These are phyloP conservation scores for Menidia beryllina DNA, from an alignment of 2,113 vertebrate species.

Conservation along the genomic window DNA sequence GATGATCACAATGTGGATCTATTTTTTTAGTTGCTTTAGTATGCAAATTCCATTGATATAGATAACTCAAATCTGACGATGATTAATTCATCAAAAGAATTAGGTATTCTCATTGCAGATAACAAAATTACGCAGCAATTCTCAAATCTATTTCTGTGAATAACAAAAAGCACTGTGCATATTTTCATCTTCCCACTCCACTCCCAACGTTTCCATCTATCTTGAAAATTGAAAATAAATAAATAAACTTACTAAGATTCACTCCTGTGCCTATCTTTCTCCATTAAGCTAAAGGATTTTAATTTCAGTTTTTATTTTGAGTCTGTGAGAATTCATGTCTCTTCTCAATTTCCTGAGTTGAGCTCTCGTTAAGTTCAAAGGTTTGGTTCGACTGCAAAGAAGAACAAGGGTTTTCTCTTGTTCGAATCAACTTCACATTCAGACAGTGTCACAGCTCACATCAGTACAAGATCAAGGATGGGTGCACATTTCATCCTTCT, in stretches of 20 bases:
- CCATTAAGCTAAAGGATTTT: neutral
- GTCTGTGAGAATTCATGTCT: neutral
- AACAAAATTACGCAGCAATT: no score
- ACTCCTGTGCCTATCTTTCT: neutral
- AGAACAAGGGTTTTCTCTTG: neutral
- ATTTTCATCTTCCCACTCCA: neutral
- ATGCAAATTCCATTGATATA: no score
- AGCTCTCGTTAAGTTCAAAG: neutral
- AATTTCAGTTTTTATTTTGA: neutral
- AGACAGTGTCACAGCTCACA: neutral
- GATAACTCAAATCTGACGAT: no score
- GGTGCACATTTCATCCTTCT: neutral
- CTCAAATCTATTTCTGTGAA: no score
- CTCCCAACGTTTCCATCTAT: neutral
- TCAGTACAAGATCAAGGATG: neutral
- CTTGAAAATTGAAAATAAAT: no score
- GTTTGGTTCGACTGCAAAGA: conserved; percentile 3
- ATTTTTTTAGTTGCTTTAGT: no score
- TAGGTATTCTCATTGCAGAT: no score
- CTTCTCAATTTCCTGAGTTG: neutral
- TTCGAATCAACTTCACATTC: neutral
- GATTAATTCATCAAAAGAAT: no score
- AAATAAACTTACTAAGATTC: neutral
- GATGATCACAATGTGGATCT: no score
- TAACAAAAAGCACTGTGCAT: no score